Evolutionary conservation across 2,113 vertebrate species (phyloP).

Genomic region (Smithornis capensis): DNA sequence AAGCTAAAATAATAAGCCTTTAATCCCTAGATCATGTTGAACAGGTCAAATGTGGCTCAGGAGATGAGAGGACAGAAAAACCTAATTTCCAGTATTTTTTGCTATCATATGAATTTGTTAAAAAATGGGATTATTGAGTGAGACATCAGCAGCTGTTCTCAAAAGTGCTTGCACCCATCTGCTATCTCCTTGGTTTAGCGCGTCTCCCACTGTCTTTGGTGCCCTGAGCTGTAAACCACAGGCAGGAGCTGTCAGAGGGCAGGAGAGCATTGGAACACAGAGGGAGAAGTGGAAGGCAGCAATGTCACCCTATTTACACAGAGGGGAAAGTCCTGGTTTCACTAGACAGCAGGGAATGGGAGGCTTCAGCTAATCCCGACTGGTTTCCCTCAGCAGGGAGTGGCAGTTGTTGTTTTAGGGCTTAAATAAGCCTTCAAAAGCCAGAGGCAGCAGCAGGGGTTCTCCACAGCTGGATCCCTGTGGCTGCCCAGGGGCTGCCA

Average conservation of each 20-base stretch:
- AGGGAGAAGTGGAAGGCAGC: background rate
- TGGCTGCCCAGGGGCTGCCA: background rate
- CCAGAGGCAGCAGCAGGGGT: background rate
- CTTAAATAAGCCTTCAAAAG: background rate
- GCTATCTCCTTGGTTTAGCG: background rate
- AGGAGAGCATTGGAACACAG: background rate
- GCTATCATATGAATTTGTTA: background rate
- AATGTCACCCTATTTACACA: background rate
- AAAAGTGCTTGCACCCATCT: constrained; percentile 30
- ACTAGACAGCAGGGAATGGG: background rate
- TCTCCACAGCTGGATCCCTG: background rate
- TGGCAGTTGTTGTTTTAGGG: constrained; percentile 37
- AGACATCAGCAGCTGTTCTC: constrained; percentile 49
- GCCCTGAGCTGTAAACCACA: background rate
- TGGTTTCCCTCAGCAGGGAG: background rate
- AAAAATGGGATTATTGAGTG: constrained; percentile 34
- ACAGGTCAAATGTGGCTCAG: constrained; percentile 19
- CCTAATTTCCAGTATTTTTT: constrained; percentile 1
- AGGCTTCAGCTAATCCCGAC: background rate
- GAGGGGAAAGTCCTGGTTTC: background rate
- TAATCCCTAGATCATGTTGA: background rate
- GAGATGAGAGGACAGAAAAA: constrained; percentile 11
- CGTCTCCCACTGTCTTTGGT: background rate
- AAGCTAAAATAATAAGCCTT: constrained; percentile 37
- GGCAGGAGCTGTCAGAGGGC: background rate